A percentile compares a stretch with the other conserved stretches of the same genome.
Evolutionary conservation across 2,888 invertebrate genomes (phyloP).

Genomic region (Cosmorhoe ocellata): DNA sequence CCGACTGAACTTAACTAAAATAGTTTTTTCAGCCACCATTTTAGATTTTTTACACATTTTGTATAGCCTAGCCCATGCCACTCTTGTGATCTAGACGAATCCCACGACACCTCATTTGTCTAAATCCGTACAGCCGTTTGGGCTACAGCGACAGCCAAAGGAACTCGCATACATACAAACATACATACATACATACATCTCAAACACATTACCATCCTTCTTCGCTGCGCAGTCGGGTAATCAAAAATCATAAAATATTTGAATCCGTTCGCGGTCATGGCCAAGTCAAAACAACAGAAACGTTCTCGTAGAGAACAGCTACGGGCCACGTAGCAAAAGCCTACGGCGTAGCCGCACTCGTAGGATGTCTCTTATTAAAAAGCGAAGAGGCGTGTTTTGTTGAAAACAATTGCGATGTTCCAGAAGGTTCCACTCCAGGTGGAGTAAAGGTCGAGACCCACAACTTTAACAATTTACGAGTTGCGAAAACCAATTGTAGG

Average conservation of each 20-base stretch:
- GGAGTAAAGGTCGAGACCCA: not conserved
- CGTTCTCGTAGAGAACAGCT: conserved; percentile 28
- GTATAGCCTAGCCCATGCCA: too few species aligned
- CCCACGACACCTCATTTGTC: too few species aligned
- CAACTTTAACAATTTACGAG: conserved; percentile 27
- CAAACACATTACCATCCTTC: too few species aligned
- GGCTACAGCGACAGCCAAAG: too few species aligned
- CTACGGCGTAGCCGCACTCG: conserved; percentile 31
- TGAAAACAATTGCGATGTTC: conserved; percentile 17
- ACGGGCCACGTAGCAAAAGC: conserved; percentile 37
- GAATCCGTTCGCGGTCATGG: conserved; percentile 3
- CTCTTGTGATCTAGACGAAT: too few species aligned
- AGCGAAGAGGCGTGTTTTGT: conserved; percentile 9
- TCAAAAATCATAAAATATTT: not conserved
- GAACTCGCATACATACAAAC: too few species aligned
- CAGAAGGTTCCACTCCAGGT: not conserved
- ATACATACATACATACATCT: too few species aligned
- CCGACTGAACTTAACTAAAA: too few species aligned
- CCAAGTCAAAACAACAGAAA: conserved; percentile 25
- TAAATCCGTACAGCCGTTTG: too few species aligned
- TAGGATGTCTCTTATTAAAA: conserved; percentile 24
- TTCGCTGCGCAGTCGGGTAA: too few species aligned
- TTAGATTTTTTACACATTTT: too few species aligned
- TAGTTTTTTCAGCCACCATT: too few species aligned
- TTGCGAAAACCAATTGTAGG: conserved; percentile 13